Base-by-base conservation (phyloP, 2,888 invertebrate genomes). In the Druceiella hillmani region DNA sequence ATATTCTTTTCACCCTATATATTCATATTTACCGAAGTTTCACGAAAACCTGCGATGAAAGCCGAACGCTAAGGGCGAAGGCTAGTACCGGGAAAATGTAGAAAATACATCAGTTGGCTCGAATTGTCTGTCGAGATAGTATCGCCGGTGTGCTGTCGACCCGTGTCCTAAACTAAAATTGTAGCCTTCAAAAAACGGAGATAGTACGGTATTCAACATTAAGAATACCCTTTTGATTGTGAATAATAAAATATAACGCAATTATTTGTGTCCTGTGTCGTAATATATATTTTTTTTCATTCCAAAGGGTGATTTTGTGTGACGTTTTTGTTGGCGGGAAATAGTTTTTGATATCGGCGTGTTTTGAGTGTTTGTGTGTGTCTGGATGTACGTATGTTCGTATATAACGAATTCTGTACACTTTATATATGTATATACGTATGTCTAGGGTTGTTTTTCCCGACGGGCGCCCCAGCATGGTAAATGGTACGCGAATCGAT, bases 281-380 rank as follows among this genome's bases (percentile, higher is more conserved):
- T 51, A 47, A 45, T 44, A 36, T 44, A 52, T 41, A 44, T 40
- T 36, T 49, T 46, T 44, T 36, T n/a, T n/a, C n/a, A 41, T 38
- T 38, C 28, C 38, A 47, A 33, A 40, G 44, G 41, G 44, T 41
- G 44, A 43, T 53, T 51, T 51, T 45, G 33, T 45, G 51, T 50
- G 45, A 51, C 58, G 59, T 64, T 64, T 64, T 52, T 60, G 59
- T 63, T 70, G 70, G 70, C 70, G 70, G 70, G 70, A 70, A 70
- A 69, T 64, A 61, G 65, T 66, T 68, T 62, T 65, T 63, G 66
- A 67, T 67, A 66, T 67, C 66, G 62, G 62, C 62, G 62, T 68
- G 69, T 66, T 69, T 67, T 70, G 69, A 66, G 62, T 67, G 67
- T 66, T 66, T 58, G 61, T 69, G 66, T 68, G 68, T 69, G 66